phyloP scores from a whole-genome alignment of 2,797 vertebrate species.

The Eutrigla gurnardus region DNA sequence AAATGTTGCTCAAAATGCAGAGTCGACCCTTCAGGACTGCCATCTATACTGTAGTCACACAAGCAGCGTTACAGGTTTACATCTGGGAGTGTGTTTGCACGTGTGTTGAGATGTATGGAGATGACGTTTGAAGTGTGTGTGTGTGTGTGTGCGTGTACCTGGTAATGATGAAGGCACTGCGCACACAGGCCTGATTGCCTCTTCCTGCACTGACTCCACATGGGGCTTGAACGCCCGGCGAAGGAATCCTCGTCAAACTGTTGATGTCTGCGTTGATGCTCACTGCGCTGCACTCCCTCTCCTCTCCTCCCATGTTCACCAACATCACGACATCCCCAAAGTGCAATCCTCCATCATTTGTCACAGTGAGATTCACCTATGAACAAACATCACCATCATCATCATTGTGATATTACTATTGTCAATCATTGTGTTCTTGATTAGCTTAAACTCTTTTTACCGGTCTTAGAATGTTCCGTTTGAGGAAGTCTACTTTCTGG shows the following conservation, averaged over 20 bases:
- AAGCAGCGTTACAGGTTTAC: slow-evolving; percentile 25
- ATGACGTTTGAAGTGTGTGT: slow-evolving; percentile 1
- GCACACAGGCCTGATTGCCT: slow-evolving; percentile 71
- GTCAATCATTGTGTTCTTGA: not conserved
- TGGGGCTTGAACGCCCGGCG: slow-evolving; percentile 65
- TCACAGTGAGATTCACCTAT: slow-evolving; percentile 85
- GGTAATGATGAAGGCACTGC: slow-evolving; percentile 88
- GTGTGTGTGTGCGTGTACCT: slow-evolving; percentile 80
- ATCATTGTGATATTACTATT: not conserved
- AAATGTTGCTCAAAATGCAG: slow-evolving; percentile 90
- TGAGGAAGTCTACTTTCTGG: slow-evolving; percentile 86
- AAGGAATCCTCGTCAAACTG: slow-evolving; percentile 46
- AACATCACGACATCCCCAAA: slow-evolving; percentile 91
- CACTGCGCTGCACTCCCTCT: slow-evolving; percentile 73
- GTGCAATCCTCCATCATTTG: slow-evolving; percentile 85
- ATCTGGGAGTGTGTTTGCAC: not conserved
- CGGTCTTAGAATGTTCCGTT: slow-evolving; percentile 83
- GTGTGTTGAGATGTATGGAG: not conserved
- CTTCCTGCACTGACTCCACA: slow-evolving; percentile 83
- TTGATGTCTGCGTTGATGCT: slow-evolving; percentile 84
- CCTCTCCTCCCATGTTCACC: slow-evolving; percentile 73
- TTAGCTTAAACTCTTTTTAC: slow-evolving; percentile 70
- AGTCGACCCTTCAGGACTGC: slow-evolving; percentile 79
- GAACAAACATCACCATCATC: not conserved
- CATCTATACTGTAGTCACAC: slow-evolving; percentile 82